Percentiles rank a stretch among this genome's conserved stretches.
Evolutionary conservation across 2,113 vertebrate genomes (phyloP).

Genomic region (Platysteira castanea): DNA sequence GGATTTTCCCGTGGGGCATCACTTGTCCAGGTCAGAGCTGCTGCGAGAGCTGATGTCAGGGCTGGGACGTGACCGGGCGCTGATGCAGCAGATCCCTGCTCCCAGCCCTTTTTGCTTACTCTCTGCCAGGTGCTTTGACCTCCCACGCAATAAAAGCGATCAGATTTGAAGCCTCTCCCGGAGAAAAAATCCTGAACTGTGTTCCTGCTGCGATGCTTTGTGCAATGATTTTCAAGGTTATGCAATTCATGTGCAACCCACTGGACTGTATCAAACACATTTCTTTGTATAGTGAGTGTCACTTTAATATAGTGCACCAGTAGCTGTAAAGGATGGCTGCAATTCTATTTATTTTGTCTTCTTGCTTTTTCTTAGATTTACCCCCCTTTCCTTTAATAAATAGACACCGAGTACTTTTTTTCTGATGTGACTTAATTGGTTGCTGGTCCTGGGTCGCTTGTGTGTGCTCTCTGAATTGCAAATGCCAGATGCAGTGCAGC

Average conservation of each 20-base stretch:
- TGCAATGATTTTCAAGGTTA: constrained; percentile 36
- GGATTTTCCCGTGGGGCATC: background rate
- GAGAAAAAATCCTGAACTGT: background rate
- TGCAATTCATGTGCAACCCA: constrained; percentile 20
- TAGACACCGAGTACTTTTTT: background rate
- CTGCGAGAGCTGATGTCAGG: background rate
- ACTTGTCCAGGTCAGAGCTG: background rate
- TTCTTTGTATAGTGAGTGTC: constrained; percentile 9
- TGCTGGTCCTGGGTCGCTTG: background rate
- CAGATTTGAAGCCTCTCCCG: background rate
- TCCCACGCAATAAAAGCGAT: background rate
- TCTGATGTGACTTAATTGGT: background rate
- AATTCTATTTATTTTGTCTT: background rate
- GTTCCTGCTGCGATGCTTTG: constrained; percentile 11
- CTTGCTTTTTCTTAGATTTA: background rate
- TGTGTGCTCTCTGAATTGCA: background rate
- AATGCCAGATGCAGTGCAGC: background rate
- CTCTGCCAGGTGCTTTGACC: background rate
- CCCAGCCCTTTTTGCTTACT: background rate
- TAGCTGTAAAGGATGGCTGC: constrained; percentile 30
- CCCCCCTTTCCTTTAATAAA: background rate
- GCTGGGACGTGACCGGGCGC: accelerated
- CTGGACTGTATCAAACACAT: constrained; percentile 24
- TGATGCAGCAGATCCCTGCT: background rate
- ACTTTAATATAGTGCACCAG: constrained; percentile 5